Base-by-base conservation (phyloP, 2,113 vertebrate genomes). In the Rhynchomys soricoides region DNA sequence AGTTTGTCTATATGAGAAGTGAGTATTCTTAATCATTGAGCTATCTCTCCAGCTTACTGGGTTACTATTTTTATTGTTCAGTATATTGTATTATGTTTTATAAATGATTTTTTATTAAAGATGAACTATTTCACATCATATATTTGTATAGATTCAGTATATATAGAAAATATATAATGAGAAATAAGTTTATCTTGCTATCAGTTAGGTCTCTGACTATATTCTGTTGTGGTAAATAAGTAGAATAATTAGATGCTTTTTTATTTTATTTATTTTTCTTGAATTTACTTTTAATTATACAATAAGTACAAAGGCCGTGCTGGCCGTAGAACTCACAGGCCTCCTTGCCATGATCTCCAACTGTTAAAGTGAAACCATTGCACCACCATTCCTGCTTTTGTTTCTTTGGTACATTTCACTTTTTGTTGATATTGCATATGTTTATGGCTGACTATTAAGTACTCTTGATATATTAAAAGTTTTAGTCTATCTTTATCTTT, bases 391-490 rank as follows among this genome's bases (percentile, higher is more conserved):
- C 13, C 5, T 74, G 2, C 2, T 85, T 43, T 9, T 9, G 16
- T 8, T 5, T 83, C 68, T 48, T 87, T 43, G 37, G 34, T 43
- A 40, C 40, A 87, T 89, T 89, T 19, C 57, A 13, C 48, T 83
- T 19, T 21, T 64, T 83, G 9, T 82, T 88, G 71, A 22, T 79
- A 50, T 15, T 74, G 3, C n/a, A 64, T 43, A 19, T 16, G 19
- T 93, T 74, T 74, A 66, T 96, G 88, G 75, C n/a, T 89, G 21
- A 68, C 8, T 91, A 57, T 89, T 93, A 89, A 62, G 12, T 73
- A 34, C 16, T 74, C 4, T 70, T 86, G 34, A 43, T 48, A 34
- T 89, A 77, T 86, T 86, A 79, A 31, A 91, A 43, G 29, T 40
- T 59, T 79, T 21, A 43, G 21, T 8, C 7, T 68, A 4, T 13